A percentile compares a stretch with the other conserved stretches of the same genome.
These are phyloP conservation scores for Microtus ochrogaster DNA, from an alignment of 2,113 vertebrate species.

Conservation along the genomic window DNA sequence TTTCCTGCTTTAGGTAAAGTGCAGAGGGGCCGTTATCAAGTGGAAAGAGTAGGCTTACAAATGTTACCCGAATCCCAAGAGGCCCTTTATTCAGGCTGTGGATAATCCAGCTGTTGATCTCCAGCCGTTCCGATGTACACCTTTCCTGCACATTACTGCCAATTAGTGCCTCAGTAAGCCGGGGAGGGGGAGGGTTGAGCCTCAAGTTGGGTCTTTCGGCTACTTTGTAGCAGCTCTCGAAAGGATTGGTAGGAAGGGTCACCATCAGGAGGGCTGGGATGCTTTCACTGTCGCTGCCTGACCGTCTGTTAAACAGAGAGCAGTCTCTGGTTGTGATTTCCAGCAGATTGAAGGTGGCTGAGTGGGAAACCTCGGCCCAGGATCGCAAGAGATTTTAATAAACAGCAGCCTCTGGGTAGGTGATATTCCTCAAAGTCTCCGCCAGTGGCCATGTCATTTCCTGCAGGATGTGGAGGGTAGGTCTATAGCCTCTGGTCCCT, in stretches of 20 bases:
- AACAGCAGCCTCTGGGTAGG: background rate
- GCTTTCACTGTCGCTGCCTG: background rate
- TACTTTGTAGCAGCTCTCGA: slow-evolving; percentile 39
- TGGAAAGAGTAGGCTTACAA: slow-evolving; percentile 62
- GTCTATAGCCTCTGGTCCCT: slow-evolving; percentile 33
- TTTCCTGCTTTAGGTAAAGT: slow-evolving; percentile 35
- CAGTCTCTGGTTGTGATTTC: slow-evolving; percentile 58
- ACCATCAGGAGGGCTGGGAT: background rate
- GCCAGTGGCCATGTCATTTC: slow-evolving; percentile 50
- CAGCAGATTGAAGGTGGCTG: slow-evolving; percentile 25
- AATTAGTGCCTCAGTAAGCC: slow-evolving; percentile 55
- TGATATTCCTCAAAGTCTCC: background rate
- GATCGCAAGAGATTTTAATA: slow-evolving; percentile 15
- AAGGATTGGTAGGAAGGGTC: slow-evolving; percentile 8
- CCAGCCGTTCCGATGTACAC: background rate
- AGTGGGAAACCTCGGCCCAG: background rate
- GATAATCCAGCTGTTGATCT: slow-evolving; percentile 43
- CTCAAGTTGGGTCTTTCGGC: slow-evolving; percentile 32
- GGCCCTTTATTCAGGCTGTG: slow-evolving; percentile 67
- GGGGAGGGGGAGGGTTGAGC: background rate
- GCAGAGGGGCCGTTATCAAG: slow-evolving; percentile 35
- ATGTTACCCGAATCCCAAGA: slow-evolving; percentile 51
- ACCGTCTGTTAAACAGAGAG: background rate
- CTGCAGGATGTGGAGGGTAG: background rate
- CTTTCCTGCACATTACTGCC: slow-evolving; percentile 50